A percentile compares a stretch with the other conserved stretches of the same genome.
phyloP scores from a whole-genome alignment of 1,140 invertebrate genomes.

The Heliothis subflexa region DNA sequence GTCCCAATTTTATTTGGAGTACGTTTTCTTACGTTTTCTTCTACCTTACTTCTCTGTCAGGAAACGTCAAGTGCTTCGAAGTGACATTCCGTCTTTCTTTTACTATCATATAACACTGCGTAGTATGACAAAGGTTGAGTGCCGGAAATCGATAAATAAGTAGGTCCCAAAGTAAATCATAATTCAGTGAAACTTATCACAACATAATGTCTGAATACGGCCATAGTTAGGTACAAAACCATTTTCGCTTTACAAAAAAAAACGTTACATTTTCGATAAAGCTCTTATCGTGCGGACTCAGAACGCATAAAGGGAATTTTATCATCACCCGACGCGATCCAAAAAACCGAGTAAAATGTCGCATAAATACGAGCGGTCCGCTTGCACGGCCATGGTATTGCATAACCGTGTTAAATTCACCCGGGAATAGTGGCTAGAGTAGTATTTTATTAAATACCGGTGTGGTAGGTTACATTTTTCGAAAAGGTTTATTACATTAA shows the following conservation, averaged over 20 bases:
- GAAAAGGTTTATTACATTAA: not conserved
- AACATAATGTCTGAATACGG: too few species aligned
- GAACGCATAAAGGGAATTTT: conserved; percentile 21
- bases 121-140: too few species aligned
- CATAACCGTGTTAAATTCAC: not conserved
- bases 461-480: not conserved
- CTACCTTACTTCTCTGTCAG: too few species aligned
- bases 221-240: too few species aligned
- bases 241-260: not conserved
- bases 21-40: too few species aligned
- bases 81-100: too few species aligned
- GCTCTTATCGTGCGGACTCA: conserved; percentile 14
- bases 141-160: too few species aligned
- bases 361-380: not conserved
- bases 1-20: too few species aligned
- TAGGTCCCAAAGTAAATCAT: too few species aligned
- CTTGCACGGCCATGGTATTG: not conserved
- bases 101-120: too few species aligned
- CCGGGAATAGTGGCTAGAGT: not conserved
- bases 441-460: not conserved
- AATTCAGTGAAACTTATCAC: too few species aligned
- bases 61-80: too few species aligned
- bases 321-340: not conserved
- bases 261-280: conserved; percentile 11
- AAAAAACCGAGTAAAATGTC: conserved; percentile 1